Evolutionary conservation across 1,140 invertebrate species (phyloP), one percentile per base, ranked within the genome.

Genomic region (Polypedilum vanderplanki): DNA sequence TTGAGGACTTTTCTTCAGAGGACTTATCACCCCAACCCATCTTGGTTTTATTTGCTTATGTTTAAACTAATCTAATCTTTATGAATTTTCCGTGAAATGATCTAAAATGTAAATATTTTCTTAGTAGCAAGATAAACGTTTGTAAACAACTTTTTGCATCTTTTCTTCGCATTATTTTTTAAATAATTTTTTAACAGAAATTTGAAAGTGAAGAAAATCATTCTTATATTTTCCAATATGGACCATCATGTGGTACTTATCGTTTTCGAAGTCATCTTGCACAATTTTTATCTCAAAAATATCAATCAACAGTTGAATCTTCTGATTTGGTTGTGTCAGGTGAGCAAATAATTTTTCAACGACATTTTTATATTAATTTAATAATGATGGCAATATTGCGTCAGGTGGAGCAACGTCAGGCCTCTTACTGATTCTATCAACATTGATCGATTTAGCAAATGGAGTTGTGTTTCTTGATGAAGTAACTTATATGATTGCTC

Each of bases 381-480:
- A n/a, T n/a, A 5, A 33, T 33, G 24, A 33, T 33, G 24, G 1
- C 5, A 33, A 33, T n/a, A n/a, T 90, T 74, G 80, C 89, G 1
- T 90, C 88, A 0, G 86, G 86, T 73, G 89, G 89, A 1, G 89
- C 89, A 3, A 85, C 88, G 0, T 85, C 88, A 76, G 89, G 88
- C 2, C 77, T 90, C 3, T 86, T 88, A 77, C 76, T 89, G 20
- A 77, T 87, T n/a, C 77, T 89, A 0, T 86, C 84, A 15, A 85
- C 85, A 7, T 77, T 90, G 41, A 81, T 90, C 57, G 83, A 85
- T n/a, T 84, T 86, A 12, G 24, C 24, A 33, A 83, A 86, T 74
- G 85, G 84, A 2, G 79, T 86, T 24, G 86, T 90, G 46, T 91
- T 90, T 79, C 85, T 90, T 8, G 90, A 91, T 78, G 87, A 90